These are phyloP conservation scores for Pararge aegeria DNA, from an alignment of 1,140 invertebrate species.

Conservation along the genomic window DNA sequence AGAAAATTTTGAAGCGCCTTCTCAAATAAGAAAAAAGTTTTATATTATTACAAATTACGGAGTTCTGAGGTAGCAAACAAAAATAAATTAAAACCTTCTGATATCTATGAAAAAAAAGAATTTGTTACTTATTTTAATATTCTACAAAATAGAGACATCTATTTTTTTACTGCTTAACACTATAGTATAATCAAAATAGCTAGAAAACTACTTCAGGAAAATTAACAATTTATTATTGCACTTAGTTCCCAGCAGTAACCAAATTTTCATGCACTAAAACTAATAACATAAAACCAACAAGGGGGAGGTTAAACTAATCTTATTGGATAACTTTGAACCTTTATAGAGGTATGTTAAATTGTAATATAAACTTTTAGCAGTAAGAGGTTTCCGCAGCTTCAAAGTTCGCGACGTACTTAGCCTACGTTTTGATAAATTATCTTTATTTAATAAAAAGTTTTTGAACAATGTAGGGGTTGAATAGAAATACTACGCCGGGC, in stretches of 20 bases:
- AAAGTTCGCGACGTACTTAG: constrained; percentile 40
- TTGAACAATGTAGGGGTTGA: neutral
- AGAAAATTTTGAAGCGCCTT: neutral
- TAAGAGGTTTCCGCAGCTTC: constrained; percentile 34
- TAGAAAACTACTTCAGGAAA: too few species aligned
- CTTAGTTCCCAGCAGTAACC: neutral
- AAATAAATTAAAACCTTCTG: too few species aligned
- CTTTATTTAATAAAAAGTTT: neutral
- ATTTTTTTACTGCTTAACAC: too few species aligned
- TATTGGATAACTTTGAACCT: constrained; percentile 60
- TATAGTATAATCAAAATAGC: neutral
- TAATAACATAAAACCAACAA: constrained; percentile 6
- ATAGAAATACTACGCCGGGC: neutral
- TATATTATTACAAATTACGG: neutral
- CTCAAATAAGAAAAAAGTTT: too few species aligned
- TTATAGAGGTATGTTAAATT: constrained; percentile 51
- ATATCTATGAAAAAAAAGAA: too few species aligned
- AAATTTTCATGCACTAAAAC: constrained; percentile 18
- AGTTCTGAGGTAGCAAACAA: too few species aligned
- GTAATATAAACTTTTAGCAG: constrained; percentile 57
- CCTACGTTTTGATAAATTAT: constrained; percentile 6
- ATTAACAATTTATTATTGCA: neutral
- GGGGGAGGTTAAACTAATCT: constrained; percentile 37
- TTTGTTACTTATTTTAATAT: too few species aligned
- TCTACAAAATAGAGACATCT: too few species aligned